Evolutionary conservation across 2,113 vertebrate species (phyloP).

Genomic region (Odocoileus hemionus): DNA sequence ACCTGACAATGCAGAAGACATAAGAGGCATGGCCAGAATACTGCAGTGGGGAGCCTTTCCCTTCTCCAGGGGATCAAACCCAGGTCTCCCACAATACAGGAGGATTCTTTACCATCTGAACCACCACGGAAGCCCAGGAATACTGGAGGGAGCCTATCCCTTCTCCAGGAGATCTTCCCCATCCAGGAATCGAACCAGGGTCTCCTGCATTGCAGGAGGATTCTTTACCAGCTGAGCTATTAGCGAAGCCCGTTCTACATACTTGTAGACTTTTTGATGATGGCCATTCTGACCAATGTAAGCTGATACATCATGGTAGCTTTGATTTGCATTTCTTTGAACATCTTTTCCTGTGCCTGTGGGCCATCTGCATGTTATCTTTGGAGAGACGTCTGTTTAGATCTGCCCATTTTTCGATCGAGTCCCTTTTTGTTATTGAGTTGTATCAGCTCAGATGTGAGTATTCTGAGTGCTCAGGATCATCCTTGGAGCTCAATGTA

Average conservation of each 20-base stretch:
- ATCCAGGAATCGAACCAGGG: background rate
- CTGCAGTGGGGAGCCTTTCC: background rate
- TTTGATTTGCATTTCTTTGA: background rate
- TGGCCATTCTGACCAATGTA: background rate
- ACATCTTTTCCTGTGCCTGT: background rate
- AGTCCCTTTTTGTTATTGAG: background rate
- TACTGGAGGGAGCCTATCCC: background rate
- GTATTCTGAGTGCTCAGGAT: background rate
- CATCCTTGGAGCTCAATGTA: background rate
- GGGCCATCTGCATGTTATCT: background rate
- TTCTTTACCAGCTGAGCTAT: background rate
- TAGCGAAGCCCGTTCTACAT: fast-evolving
- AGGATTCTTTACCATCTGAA: background rate
- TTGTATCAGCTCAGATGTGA: background rate
- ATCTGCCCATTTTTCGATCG: background rate
- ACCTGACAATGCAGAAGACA: background rate
- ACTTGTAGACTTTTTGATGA: background rate
- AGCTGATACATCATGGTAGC: background rate
- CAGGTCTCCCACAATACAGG: background rate
- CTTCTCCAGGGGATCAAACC: background rate
- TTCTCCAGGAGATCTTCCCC: background rate
- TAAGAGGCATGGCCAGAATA: background rate
- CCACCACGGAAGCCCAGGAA: background rate
- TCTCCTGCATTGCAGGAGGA: fast-evolving
- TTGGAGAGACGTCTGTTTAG: background rate